These are phyloP conservation scores for Notospermus geniculatus DNA, from an alignment of 1,140 invertebrate genomes.

Conservation along the genomic window DNA sequence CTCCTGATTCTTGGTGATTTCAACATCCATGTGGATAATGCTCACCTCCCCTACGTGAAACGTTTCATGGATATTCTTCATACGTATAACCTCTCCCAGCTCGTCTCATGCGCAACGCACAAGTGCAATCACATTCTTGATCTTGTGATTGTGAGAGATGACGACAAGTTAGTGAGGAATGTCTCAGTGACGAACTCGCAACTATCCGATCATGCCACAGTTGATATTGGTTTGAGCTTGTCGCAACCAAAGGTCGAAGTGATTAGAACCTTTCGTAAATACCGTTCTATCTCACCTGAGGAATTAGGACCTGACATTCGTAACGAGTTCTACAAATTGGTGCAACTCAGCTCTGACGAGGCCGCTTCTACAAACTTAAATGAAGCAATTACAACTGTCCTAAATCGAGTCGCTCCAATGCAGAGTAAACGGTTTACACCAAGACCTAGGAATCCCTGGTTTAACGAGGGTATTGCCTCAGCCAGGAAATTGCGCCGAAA, in stretches of 20 bases:
- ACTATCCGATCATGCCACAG: neutral
- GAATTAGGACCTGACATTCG: neutral
- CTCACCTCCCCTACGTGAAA: neutral
- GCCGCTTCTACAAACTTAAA: too few relatives aligned
- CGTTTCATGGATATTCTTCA: neutral
- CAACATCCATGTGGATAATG: neutral
- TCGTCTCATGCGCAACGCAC: neutral
- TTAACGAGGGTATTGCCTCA: too few relatives aligned
- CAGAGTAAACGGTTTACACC: too few relatives aligned
- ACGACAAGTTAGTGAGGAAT: constrained; percentile 2
- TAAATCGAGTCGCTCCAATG: too few relatives aligned
- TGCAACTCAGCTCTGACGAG: too few relatives aligned
- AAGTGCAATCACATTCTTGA: neutral
- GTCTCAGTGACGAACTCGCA: neutral
- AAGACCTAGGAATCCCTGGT: too few relatives aligned
- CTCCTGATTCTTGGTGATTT: too few relatives aligned
- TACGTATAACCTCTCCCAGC: neutral
- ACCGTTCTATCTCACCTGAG: neutral
- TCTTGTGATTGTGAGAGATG: neutral
- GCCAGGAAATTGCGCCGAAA: too few relatives aligned
- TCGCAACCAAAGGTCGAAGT: neutral
- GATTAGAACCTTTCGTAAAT: neutral
- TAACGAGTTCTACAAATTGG: too few relatives aligned
- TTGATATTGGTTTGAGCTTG: neutral
- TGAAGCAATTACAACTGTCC: too few relatives aligned